Percentiles rank a stretch among this genome's conserved stretches.
These are phyloP conservation scores for Neotoxoptera formosana DNA, from an alignment of 1,140 invertebrate species.

Conservation along the genomic window DNA sequence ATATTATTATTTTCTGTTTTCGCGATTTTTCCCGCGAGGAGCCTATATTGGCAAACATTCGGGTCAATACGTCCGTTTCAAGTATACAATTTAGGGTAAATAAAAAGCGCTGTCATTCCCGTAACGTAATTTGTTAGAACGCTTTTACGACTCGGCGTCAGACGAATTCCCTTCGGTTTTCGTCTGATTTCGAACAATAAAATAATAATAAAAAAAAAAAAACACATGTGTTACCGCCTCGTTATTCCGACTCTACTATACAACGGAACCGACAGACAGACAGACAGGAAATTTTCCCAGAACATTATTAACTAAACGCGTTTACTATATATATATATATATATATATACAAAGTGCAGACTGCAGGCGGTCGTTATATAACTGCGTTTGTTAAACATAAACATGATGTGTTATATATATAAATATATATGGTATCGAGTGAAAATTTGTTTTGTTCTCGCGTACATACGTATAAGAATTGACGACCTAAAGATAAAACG, in stretches of 20 bases:
- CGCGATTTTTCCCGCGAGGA: background rate
- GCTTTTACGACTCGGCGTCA: background rate
- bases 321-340: too few species aligned
- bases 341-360: background rate
- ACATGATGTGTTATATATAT: background rate
- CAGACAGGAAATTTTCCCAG: background rate
- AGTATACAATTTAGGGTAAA: background rate
- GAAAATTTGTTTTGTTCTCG: background rate
- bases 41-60: slow-evolving; percentile 35
- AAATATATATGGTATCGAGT: background rate
- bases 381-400: background rate
- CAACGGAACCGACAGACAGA: background rate
- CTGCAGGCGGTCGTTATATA: background rate
- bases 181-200: slow-evolving; percentile 25
- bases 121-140: slow-evolving; percentile 11
- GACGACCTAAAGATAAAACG: too few species aligned
- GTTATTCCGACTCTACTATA: background rate
- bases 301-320: background rate
- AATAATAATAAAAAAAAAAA: background rate
- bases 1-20: background rate
- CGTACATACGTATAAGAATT: background rate
- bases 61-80: slow-evolving; percentile 26
- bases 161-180: background rate
- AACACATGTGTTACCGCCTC: background rate
- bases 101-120: slow-evolving; percentile 22